Conservation (phyloP, 2,888 invertebrate genomes). For the Zygaena filipendulae region DNA sequence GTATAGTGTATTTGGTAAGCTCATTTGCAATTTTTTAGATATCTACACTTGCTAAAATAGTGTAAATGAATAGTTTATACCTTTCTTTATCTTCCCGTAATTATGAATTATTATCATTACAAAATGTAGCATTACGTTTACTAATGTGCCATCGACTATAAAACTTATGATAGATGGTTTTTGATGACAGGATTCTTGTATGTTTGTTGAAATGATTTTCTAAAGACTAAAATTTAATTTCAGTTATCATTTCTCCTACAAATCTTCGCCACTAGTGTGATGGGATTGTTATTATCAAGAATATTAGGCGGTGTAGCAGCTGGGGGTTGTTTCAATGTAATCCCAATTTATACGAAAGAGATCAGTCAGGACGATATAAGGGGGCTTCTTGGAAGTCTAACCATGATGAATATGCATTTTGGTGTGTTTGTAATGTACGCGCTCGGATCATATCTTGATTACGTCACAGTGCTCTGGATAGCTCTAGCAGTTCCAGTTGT, state of each 20-base stretch:
- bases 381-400: conserved; percentile 28
- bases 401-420: conserved; percentile 25
- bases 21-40: conserved; percentile 1
- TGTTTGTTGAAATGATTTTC: no score
- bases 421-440: conserved; percentile 33
- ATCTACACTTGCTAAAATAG: not conserved
- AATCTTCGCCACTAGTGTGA: no score
- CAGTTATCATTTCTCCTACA: no score
- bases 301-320: conserved; percentile 26
- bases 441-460: conserved; percentile 33
- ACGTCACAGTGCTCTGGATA: conserved; percentile 29
- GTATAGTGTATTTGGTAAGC: conserved; percentile 53
- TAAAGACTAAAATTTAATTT: no score
- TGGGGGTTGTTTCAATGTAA: conserved; percentile 29
- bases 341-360: conserved; percentile 38
- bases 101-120: no score
- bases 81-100: no score
- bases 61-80: conserved; percentile 5
- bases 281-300: conserved; percentile 27
- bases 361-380: conserved; percentile 34
- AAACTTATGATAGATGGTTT: no score
- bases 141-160: no score
- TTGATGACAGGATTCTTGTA: no score
- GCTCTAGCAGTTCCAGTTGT: conserved; percentile 24
- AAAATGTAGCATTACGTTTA: no score